Conservation (phyloP, 2,888 invertebrate species). For the Dichetophora obliterata region DNA sequence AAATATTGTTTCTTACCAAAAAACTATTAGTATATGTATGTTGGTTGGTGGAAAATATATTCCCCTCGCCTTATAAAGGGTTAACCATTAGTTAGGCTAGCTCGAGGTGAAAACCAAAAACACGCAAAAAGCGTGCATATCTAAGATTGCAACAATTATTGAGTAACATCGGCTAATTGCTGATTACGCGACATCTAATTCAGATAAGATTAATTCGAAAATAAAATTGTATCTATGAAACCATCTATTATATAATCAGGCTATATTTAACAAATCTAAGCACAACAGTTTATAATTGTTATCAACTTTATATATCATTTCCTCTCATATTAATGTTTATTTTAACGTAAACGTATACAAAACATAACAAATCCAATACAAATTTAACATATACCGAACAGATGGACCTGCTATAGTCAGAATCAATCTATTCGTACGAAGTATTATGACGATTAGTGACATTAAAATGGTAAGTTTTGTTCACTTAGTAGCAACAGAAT, state of each 20-base stretch:
- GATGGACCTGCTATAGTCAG: constrained; percentile 97
- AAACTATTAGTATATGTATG: no score
- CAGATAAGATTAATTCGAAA: no score
- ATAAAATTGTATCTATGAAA: no score
- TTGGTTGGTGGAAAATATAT: no score
- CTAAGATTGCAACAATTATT: neutral
- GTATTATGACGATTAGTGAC: constrained; percentile 98
- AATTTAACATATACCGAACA: constrained; percentile 66
- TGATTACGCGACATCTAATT: no score
- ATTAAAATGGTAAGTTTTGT: constrained; percentile 96
- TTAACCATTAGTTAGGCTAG: neutral
- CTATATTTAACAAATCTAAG: neutral
- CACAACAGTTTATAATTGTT: neutral
- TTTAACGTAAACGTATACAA: constrained; percentile 29
- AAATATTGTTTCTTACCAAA: no score
- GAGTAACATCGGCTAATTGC: neutral
- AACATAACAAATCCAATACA: constrained; percentile 22
- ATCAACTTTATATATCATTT: constrained; percentile 2
- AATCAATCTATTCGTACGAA: constrained; percentile 98
- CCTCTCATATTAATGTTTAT: constrained; percentile 15
- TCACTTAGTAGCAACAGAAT: constrained; percentile 44
- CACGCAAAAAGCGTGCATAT: neutral
- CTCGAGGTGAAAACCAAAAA: neutral
- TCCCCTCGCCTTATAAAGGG: no score
- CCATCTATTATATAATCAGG: neutral